Evolutionary conservation across 2,888 invertebrate genomes (phyloP).

Genomic region (Drosophila nigritarsus): DNA sequence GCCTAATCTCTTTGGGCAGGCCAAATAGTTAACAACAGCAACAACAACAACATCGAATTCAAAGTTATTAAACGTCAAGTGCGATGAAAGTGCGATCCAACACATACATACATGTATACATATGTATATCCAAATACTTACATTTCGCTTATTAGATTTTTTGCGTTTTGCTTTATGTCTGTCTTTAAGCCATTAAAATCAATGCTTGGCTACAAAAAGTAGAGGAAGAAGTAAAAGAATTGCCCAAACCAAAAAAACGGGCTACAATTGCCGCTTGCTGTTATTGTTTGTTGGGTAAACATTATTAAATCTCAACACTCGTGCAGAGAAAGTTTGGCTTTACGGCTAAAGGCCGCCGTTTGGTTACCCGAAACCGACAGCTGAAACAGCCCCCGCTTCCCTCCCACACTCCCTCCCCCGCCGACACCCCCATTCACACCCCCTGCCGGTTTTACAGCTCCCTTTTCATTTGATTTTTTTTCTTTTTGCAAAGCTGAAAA

Average conservation of each 20-base stretch:
- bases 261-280: slow-evolving; percentile 59
- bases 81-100: slow-evolving; percentile 77
- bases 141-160: slow-evolving; percentile 64
- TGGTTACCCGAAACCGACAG: not conserved
- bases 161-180: slow-evolving; percentile 45
- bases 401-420: not conserved
- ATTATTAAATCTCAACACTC: slow-evolving; percentile 81
- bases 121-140: slow-evolving; percentile 7
- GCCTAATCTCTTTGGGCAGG: slow-evolving; percentile 47
- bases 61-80: slow-evolving; percentile 76
- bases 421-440: slow-evolving; percentile 18
- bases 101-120: slow-evolving; percentile 4
- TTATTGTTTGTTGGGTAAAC: slow-evolving; percentile 55
- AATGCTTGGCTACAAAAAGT: slow-evolving; percentile 47
- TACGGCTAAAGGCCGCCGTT: slow-evolving; percentile 49
- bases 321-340: slow-evolving; percentile 74
- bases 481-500: slow-evolving; percentile 59
- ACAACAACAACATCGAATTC: slow-evolving; percentile 39
- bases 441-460: slow-evolving; percentile 5
- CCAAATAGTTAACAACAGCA: slow-evolving; percentile 23
- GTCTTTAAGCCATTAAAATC: slow-evolving; percentile 72
- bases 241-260: slow-evolving; percentile 44
- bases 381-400: not conserved
- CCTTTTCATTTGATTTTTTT: slow-evolving; percentile 21
- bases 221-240: slow-evolving; percentile 28